These are phyloP conservation scores for Equus quagga DNA, from an alignment of 2,113 vertebrate species.

Conservation along the genomic window DNA sequence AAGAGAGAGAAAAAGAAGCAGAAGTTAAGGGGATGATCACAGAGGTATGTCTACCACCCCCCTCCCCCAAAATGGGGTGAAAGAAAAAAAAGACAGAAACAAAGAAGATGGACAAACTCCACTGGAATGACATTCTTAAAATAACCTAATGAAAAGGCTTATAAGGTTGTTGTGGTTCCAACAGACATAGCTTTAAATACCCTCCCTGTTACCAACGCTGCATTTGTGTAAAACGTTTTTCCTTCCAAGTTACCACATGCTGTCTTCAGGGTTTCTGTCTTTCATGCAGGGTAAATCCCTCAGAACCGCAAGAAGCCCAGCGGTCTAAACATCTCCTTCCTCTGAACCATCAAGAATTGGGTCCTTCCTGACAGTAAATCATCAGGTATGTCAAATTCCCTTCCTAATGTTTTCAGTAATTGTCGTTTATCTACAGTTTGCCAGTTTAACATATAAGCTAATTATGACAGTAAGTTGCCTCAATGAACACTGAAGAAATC, in stretches of 20 bases:
- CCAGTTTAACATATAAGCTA: background rate
- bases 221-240: background rate
- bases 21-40: background rate
- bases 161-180: background rate
- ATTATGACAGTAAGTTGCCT: background rate
- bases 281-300: background rate
- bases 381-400: background rate
- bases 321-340: background rate
- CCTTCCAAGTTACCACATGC: background rate
- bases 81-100: background rate
- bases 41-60: accelerated
- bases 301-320: background rate
- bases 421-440: background rate
- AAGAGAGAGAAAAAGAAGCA: background rate
- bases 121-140: background rate
- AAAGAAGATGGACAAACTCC: background rate
- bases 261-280: background rate
- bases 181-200: background rate
- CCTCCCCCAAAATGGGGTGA: background rate
- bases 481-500: background rate
- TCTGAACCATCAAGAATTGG: background rate
- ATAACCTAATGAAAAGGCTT: background rate
- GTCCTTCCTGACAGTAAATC: background rate
- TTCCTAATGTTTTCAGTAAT: background rate
- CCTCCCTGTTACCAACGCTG: too few species aligned